Evolutionary conservation across 2,113 vertebrate species (phyloP), one percentile per base, ranked within the genome.

Genomic region (Opisthocomus hoazin): DNA sequence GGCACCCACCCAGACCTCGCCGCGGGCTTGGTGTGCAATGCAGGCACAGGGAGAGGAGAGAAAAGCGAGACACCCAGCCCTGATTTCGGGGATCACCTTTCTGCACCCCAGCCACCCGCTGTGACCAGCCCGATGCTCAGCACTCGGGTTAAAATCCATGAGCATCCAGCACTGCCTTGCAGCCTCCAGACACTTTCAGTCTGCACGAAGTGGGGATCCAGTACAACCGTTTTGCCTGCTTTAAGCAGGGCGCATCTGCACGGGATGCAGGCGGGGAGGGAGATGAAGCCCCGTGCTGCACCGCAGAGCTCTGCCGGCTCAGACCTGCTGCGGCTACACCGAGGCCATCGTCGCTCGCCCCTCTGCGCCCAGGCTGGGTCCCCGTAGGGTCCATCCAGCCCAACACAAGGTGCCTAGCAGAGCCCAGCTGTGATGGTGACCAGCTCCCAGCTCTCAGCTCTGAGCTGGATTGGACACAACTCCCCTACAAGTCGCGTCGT

Each of bases 401-500:
- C 8, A 23, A n/a, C 15, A 2, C 27, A 10, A 34, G 24, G 77
- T 27, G 50, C 30, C 56, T 39, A 64, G 45, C 60, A 23, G 41
- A 70, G 61, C 65, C 46, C 19, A 10, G 89, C 51, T 22, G 54
- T 4, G 30, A 11, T 5, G 8, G 2, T 3, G 23, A 9, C 60
- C 46, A 29, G 4, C 23, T 43, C 69, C 56, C 65, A 43, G n/a
- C 8, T 22, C 63, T 45, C 37, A 13, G 11, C 6, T n/a, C 53
- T 5, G 21, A 78, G 65, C 84, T 21, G 51, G 7, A 39, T 1
- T 5, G 30, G 46, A 36, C 54, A 18, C 16, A 24, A 2, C 0
- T 0, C 9, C 84, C 58, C 81, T n/a, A 10, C 10, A n/a, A 65
- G 26, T 18, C 17, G 1, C 0, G 0, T 32, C 6, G 15, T 4